phyloP scores from a whole-genome alignment of 2,113 vertebrate genomes.

The Patagioenas fasciata region DNA sequence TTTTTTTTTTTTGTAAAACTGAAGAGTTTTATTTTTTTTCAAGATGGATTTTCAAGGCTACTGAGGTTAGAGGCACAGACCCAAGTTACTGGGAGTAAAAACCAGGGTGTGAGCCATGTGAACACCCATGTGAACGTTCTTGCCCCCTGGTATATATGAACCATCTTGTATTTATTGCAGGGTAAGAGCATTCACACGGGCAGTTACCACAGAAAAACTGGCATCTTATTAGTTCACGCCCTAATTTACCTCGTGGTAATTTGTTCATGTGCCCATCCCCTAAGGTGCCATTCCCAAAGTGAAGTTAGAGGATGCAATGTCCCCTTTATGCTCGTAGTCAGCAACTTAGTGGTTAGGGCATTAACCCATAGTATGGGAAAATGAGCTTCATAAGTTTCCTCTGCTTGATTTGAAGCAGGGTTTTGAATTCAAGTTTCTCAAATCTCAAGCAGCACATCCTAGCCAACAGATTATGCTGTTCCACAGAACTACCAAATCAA shows the following conservation, averaged over 20 bases:
- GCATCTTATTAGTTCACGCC: slow-evolving; percentile 58
- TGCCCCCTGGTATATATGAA: slow-evolving; percentile 46
- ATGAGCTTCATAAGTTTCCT: neutral
- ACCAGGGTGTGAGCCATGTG: slow-evolving; percentile 48
- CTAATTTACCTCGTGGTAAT: slow-evolving; percentile 53
- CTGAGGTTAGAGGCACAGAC: slow-evolving; percentile 20
- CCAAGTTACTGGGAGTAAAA: slow-evolving; percentile 34
- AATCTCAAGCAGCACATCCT: neutral
- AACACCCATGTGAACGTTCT: slow-evolving; percentile 23
- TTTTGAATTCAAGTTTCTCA: neutral
- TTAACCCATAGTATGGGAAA: slow-evolving; percentile 12
- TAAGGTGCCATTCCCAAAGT: slow-evolving; percentile 53
- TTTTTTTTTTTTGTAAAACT: neutral
- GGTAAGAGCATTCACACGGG: slow-evolving; percentile 54
- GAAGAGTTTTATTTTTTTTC: neutral
- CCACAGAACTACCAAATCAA: neutral
- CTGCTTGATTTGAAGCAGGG: neutral
- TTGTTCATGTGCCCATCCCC: slow-evolving; percentile 62
- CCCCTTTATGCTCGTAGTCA: slow-evolving; percentile 37
- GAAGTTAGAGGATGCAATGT: slow-evolving; percentile 32
- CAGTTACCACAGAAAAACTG: slow-evolving; percentile 66
- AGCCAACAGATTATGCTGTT: neutral
- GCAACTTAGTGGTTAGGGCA: slow-evolving; percentile 38
- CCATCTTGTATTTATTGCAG: slow-evolving; percentile 32
- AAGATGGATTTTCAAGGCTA: neutral